Evolutionary conservation across 1,140 invertebrate species (phyloP).

Genomic region (Panonychus citri): DNA sequence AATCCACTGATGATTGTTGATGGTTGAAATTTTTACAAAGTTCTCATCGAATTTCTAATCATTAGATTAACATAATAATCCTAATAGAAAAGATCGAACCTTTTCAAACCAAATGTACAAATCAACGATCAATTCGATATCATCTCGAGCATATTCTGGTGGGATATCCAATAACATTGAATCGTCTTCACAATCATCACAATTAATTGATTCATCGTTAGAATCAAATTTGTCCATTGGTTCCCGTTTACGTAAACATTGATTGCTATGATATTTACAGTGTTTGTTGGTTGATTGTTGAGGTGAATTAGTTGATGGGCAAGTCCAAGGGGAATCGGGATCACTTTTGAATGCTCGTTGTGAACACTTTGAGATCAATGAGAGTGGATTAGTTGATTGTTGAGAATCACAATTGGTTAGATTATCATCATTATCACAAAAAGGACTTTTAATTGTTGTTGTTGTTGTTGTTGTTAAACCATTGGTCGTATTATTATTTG

Average conservation of each 20-base stretch:
- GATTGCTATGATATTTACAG: too few species aligned
- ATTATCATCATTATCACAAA: too few species aligned
- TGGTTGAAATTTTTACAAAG: too few species aligned
- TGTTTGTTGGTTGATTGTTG: too few species aligned
- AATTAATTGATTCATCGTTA: not conserved
- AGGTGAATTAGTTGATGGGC: conserved; percentile 6
- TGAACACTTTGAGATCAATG: conserved; percentile 15
- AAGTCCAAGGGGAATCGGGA: not conserved
- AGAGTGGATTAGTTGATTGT: not conserved
- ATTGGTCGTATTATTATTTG: too few species aligned
- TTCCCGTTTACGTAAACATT: too few species aligned
- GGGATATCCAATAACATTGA: not conserved
- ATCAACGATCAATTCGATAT: not conserved
- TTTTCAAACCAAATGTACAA: not conserved
- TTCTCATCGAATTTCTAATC: too few species aligned
- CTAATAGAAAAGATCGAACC: not conserved
- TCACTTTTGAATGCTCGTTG: conserved; percentile 11
- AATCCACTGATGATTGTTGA: too few species aligned
- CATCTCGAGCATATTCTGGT: not conserved
- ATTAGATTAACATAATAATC: not conserved
- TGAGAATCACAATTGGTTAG: not conserved
- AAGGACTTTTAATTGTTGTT: too few species aligned
- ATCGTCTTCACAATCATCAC: not conserved
- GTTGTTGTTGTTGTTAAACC: too few species aligned
- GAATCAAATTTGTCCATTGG: too few species aligned